Percentiles rank a stretch among this genome's conserved stretches.
These are phyloP conservation scores for Tenualosa ilisha DNA, from an alignment of 2,797 vertebrate genomes.

Conservation along the genomic window DNA sequence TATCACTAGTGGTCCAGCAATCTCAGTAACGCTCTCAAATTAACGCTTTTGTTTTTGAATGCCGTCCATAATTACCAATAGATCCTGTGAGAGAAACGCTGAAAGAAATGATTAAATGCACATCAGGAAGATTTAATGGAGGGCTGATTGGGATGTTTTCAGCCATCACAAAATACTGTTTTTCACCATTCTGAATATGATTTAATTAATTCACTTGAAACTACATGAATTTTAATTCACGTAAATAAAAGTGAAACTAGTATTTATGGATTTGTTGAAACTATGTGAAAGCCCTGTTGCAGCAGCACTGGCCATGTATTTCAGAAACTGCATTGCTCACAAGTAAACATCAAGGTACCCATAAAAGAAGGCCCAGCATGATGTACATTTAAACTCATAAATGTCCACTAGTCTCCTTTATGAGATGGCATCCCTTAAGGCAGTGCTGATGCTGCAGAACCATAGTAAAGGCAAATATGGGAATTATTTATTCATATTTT, in stretches of 20 bases:
- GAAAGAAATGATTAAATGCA: neutral
- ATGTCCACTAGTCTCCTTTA: slow-evolving; percentile 34
- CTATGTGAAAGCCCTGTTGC: neutral
- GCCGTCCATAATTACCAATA: neutral
- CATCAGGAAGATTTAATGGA: neutral
- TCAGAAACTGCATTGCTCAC: neutral
- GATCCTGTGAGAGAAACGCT: neutral
- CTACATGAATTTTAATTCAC: slow-evolving; percentile 26
- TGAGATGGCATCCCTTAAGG: neutral
- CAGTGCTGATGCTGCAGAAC: slow-evolving; percentile 21
- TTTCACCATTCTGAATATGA: neutral
- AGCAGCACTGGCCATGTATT: neutral
- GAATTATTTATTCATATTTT: neutral
- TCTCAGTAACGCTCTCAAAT: slow-evolving; percentile 41
- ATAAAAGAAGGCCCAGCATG: neutral
- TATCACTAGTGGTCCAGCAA: slow-evolving; percentile 35
- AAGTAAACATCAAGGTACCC: neutral
- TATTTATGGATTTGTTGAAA: neutral
- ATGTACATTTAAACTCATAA: neutral
- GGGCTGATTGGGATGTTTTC: neutral
- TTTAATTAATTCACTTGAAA: slow-evolving; percentile 52
- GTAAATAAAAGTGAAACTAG: neutral
- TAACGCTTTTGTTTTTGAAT: slow-evolving; percentile 15
- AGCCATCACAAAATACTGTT: neutral
- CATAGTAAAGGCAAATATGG: neutral